Base-by-base conservation (phyloP, 2,797 vertebrate species). In the Danio tinwini region DNA sequence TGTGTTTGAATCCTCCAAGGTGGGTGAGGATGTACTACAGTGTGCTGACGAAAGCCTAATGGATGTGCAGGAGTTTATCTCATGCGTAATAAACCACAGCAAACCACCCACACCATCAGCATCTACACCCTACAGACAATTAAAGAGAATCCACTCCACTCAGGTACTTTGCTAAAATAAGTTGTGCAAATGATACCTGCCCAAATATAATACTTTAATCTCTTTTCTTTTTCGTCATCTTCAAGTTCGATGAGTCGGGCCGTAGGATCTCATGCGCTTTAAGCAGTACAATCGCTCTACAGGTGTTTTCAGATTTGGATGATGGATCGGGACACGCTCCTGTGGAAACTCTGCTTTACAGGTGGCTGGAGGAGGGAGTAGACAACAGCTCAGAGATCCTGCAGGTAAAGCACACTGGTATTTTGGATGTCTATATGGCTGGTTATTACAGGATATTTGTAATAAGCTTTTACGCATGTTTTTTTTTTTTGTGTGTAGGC, bases 301-400 rank as follows among this genome's bases (percentile, higher is more conserved):
- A 92, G 45, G 94, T 99, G 65, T 98, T 99, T 92, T 98, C 98
- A 72, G 91, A 86, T 76, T 91, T 98, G 56, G 98, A 99, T 3
- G 97, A 99, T 0, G 97, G 97, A 0, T 93, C 94, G 10, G 98
- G 98, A 6, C 95, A 94, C 0, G 92, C 94, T 0, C 91, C 94
- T 0, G 96, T 91, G 7, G 97, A 98, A 78, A 85, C 86, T 1
- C 74, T 99, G 61, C 90, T 98, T 5, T 96, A 99, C 56, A 89
- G 93, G 75, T 99, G 98, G 98, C 92, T 96, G 72, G 95, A 97
- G n/a, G 96, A 97, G 71, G 97, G 98, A 17, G 90, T 99, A 1
- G 95, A 97, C 58, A 97, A 98, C 91, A 94, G 97, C 85, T 88
- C 93, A 8, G 96, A 98, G 65, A 95, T 99, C 89, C 91, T 99